phyloP scores from a whole-genome alignment of 2,888 invertebrate species.

The Mythimna ferrago region DNA sequence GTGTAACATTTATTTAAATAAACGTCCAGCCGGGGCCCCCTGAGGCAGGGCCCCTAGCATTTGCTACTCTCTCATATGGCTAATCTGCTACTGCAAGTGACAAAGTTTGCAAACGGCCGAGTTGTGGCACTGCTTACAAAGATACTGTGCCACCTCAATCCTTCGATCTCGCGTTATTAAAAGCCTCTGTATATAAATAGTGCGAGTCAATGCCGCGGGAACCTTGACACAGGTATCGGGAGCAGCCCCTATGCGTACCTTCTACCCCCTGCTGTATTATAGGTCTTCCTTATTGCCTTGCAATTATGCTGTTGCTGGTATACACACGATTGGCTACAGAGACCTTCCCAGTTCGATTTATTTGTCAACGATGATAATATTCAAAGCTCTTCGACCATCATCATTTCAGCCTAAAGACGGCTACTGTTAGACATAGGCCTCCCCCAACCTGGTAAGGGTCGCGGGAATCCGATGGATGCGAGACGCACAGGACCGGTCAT shows the following conservation, averaged over 20 bases:
- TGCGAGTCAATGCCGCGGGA: conserved; percentile 34
- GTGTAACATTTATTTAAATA: too few relatives aligned
- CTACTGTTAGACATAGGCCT: too few relatives aligned
- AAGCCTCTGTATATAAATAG: conserved; percentile 56
- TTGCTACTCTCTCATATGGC: too few relatives aligned
- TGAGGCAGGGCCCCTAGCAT: too few relatives aligned
- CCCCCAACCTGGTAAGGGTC: too few relatives aligned
- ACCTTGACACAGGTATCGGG: conserved; percentile 44
- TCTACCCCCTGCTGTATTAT: conserved; percentile 20
- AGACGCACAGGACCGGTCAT: too few relatives aligned
- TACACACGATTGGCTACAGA: conserved; percentile 10
- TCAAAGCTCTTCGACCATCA: not conserved
- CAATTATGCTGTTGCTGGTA: conserved; percentile 24
- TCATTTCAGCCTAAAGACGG: too few relatives aligned
- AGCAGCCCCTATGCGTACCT: conserved; percentile 31
- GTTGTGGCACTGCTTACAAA: not conserved
- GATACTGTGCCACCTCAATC: conserved; percentile 24
- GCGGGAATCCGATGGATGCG: too few relatives aligned
- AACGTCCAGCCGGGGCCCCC: too few relatives aligned
- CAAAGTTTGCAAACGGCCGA: too few relatives aligned
- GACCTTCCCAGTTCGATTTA: not conserved
- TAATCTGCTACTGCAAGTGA: too few relatives aligned
- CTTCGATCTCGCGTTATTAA: conserved; percentile 38
- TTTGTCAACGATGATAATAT: not conserved
- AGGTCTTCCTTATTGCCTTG: conserved; percentile 17